Conservation (phyloP, 2,113 vertebrate species). For the Atractosteus spatula region DNA sequence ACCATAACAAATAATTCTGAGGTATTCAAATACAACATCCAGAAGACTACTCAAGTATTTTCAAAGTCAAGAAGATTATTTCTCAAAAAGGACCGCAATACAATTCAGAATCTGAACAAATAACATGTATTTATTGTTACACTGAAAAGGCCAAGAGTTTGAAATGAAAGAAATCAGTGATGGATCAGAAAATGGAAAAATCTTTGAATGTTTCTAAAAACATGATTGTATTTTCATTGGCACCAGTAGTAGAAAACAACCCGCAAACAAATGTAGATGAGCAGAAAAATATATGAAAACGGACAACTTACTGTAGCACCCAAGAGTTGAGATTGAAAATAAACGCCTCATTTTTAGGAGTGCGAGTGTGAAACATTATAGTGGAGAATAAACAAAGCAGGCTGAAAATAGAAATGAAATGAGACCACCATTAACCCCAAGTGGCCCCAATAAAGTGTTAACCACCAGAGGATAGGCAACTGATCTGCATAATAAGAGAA, state of each 20-base stretch:
- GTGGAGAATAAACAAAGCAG: not conserved
- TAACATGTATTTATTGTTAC: too few relatives aligned
- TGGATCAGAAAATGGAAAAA: not conserved
- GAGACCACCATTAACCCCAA: slow-evolving; percentile 13
- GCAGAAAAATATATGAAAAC: not conserved
- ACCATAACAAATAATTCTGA: too few relatives aligned
- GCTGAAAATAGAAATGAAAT: slow-evolving; percentile 6
- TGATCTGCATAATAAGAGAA: slow-evolving; percentile 25
- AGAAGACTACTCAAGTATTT: too few relatives aligned
- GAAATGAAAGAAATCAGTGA: not conserved
- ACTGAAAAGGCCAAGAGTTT: too few relatives aligned
- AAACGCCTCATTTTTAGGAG: not conserved
- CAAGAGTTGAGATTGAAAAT: not conserved
- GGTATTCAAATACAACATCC: too few relatives aligned
- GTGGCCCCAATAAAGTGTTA: slow-evolving; percentile 11
- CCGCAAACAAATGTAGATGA: not conserved
- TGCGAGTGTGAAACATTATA: not conserved
- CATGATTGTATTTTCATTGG: slow-evolving; percentile 1
- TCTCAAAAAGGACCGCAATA: too few relatives aligned
- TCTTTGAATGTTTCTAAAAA: slow-evolving; percentile 3
- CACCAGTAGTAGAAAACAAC: slow-evolving; percentile 4
- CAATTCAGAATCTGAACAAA: too few relatives aligned
- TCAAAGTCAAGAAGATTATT: too few relatives aligned
- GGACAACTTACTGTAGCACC: not conserved
- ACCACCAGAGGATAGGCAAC: not conserved